phyloP scores from a whole-genome alignment of 2,888 invertebrate species.

The Tachina grossa region DNA sequence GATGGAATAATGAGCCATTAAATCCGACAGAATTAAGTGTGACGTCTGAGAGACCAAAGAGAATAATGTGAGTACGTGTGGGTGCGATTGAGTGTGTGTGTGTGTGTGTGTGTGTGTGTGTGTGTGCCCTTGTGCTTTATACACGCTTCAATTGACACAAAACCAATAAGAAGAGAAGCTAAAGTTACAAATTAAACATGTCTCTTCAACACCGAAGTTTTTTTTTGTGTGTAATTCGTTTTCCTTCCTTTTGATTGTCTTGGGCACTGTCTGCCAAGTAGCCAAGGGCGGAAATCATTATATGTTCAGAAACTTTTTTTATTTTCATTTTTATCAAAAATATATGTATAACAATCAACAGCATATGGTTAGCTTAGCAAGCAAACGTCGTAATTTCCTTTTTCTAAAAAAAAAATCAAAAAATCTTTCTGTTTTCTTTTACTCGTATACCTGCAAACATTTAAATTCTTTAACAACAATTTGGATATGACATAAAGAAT shows the following conservation, averaged over 20 bases:
- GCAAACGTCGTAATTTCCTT: too few species aligned
- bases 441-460: too few species aligned
- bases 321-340: background rate
- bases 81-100: background rate
- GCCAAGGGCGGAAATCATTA: background rate
- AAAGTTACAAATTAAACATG: constrained; percentile 22
- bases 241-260: background rate
- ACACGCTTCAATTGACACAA: constrained; percentile 6
- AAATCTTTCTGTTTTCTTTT: too few species aligned
- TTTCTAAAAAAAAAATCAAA: too few species aligned
- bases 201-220: constrained; percentile 1
- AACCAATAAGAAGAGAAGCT: constrained; percentile 7
- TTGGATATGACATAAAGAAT: too few species aligned
- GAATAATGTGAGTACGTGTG: background rate
- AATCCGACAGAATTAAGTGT: background rate
- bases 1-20: constrained; percentile 56
- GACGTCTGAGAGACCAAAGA: background rate
- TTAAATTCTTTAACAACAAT: too few species aligned
- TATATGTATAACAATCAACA: too few species aligned
- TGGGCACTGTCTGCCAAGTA: background rate
- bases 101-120: background rate
- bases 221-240: background rate
- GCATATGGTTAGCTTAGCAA: too few species aligned
- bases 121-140: background rate
- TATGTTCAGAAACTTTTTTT: background rate